Evolutionary conservation across 35 echinoderm and acorn worm species (phyloP).

Genomic region (Ptychodera flava): DNA sequence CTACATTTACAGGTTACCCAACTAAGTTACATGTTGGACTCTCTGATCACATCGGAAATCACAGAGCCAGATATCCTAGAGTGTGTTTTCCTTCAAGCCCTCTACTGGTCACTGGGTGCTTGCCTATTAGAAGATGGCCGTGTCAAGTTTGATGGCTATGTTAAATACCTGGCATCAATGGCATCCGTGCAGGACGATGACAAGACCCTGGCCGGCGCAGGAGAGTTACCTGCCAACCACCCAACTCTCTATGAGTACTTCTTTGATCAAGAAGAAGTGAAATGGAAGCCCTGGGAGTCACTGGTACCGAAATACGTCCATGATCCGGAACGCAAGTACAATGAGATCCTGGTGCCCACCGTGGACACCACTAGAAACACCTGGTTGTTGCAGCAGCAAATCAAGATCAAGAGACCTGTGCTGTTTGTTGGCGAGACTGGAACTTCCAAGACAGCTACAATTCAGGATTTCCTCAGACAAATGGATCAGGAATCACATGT

Average conservation of each 20-base stretch:
- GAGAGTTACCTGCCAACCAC: slow-evolving; percentile 73
- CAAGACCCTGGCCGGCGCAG: slow-evolving; percentile 51
- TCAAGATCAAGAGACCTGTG: slow-evolving; percentile 82
- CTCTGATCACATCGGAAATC: slow-evolving; percentile 63
- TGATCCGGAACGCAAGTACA: slow-evolving; percentile 82
- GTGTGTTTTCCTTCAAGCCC: slow-evolving; percentile 73
- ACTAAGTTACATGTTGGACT: slow-evolving; percentile 78
- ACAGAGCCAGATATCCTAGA: slow-evolving; percentile 60
- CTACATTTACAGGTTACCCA: slow-evolving; percentile 76
- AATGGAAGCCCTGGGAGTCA: slow-evolving; percentile 87
- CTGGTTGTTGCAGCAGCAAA: slow-evolving; percentile 87
- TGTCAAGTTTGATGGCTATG: slow-evolving; percentile 88
- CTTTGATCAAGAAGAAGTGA: slow-evolving; percentile 71
- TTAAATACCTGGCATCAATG: slow-evolving; percentile 75
- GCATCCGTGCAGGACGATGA: slow-evolving; percentile 49
- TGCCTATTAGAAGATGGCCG: slow-evolving; percentile 76
- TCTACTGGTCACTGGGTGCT: slow-evolving; percentile 85
- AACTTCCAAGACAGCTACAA: slow-evolving; percentile 97
- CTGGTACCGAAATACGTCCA: slow-evolving; percentile 91
- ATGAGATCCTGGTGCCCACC: slow-evolving; percentile 94
- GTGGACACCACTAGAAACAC: slow-evolving; percentile 85
- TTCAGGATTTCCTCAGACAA: slow-evolving; percentile 92
- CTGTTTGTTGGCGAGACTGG: slow-evolving; percentile 95
- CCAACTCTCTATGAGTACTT: slow-evolving; percentile 81
- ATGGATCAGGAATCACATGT: slow-evolving; percentile 96